These are phyloP conservation scores for Aphrocallistes beatrix DNA, from an alignment of 37 sponge, comb jelly and placozoan species.

Conservation along the genomic window DNA sequence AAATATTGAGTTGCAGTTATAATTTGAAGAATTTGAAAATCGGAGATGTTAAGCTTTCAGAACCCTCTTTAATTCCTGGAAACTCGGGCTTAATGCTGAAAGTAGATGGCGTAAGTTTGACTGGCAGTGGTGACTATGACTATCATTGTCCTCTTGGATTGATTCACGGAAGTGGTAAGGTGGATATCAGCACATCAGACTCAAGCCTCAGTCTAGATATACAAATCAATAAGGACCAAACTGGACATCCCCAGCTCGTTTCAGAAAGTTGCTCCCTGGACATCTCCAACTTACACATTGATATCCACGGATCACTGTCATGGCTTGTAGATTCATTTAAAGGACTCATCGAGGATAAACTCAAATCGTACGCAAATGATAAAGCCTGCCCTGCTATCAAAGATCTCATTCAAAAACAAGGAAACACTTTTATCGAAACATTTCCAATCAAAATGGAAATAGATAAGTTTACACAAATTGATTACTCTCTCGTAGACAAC, in stretches of 20 bases:
- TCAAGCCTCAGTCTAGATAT: background rate
- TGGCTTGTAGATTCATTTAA: background rate
- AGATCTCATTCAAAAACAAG: background rate
- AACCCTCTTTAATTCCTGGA: background rate
- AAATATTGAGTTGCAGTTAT: background rate
- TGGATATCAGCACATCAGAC: background rate
- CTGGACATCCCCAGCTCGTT: conserved; percentile 52
- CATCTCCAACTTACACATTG: conserved; percentile 51
- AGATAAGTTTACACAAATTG: conserved; percentile 37
- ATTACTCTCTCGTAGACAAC: conserved; percentile 39
- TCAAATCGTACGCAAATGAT: background rate
- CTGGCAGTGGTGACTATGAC: background rate
- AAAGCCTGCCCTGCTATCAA: background rate
- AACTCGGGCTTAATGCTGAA: background rate
- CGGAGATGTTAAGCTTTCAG: background rate
- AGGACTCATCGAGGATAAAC: background rate
- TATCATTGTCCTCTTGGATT: background rate
- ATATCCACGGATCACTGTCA: conserved; percentile 57
- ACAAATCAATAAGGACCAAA: conserved; percentile 32
- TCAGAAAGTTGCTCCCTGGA: conserved; percentile 39
- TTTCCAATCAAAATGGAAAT: background rate
- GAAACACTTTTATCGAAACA: background rate
- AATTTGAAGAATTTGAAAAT: background rate
- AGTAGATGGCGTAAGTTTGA: background rate
- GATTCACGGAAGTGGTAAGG: background rate